phyloP scores from a whole-genome alignment of 1,140 invertebrate species.

The Neomicropteryx cornuta region DNA sequence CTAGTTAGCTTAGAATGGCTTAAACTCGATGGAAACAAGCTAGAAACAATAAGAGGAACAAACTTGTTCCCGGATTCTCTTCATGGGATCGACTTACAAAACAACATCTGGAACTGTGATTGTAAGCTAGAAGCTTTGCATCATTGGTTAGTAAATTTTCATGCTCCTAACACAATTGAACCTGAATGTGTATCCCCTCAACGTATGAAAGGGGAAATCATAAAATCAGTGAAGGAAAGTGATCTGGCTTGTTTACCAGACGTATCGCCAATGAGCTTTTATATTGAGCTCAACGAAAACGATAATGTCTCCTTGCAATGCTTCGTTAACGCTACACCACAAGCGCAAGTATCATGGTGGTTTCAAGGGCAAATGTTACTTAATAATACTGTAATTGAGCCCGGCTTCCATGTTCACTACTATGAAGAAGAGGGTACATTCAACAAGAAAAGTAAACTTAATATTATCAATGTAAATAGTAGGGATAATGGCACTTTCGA shows the following conservation, averaged over 20 bases:
- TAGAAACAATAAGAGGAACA: slow-evolving; percentile 56
- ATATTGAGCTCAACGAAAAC: slow-evolving; percentile 64
- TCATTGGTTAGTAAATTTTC: slow-evolving; percentile 63
- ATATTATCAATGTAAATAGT: slow-evolving; percentile 59
- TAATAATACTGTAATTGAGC: slow-evolving; percentile 52
- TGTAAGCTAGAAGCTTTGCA: slow-evolving; percentile 67
- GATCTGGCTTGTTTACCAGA: slow-evolving; percentile 77
- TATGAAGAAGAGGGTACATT: slow-evolving; percentile 55
- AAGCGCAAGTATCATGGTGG: slow-evolving; percentile 67
- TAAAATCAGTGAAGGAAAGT: slow-evolving; percentile 54
- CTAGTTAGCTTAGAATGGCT: slow-evolving; percentile 74
- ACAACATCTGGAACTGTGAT: slow-evolving; percentile 84
- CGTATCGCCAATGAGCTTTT: slow-evolving; percentile 56
- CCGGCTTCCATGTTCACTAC: slow-evolving; percentile 52
- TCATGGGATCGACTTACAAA: slow-evolving; percentile 68
- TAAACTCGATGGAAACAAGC: slow-evolving; percentile 68
- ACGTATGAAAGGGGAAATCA: slow-evolving; percentile 50
- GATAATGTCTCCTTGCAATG: slow-evolving; percentile 70
- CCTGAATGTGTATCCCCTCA: slow-evolving; percentile 64
- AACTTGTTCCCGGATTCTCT: slow-evolving; percentile 60
- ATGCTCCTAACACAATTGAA: slow-evolving; percentile 58
- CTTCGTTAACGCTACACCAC: slow-evolving; percentile 64
- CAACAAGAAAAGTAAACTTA: slow-evolving; percentile 63
- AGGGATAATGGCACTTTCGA: slow-evolving; percentile 73
- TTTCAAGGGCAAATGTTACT: slow-evolving; percentile 66